Conservation (phyloP, 2,797 vertebrate genomes). For the Gymnopithys bicolor region DNA sequence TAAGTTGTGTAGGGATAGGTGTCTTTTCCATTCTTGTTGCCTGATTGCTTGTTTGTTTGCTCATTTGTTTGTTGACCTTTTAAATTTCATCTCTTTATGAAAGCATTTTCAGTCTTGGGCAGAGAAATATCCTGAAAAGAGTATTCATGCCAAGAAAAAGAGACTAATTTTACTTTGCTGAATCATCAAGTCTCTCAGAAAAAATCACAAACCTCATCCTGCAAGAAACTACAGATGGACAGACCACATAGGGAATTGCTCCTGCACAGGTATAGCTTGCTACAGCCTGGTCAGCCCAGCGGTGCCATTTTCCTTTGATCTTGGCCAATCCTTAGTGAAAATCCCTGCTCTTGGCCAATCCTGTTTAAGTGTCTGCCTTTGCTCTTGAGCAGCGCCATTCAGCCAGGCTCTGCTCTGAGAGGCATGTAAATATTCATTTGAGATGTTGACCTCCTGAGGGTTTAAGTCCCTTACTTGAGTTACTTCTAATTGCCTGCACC, state of each 20-base stretch:
- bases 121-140: neutral
- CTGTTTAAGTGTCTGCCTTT: neutral
- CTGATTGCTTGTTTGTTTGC: neutral
- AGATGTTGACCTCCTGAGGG: neutral
- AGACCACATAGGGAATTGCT: neutral
- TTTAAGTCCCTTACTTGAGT: neutral
- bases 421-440: neutral
- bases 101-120: neutral
- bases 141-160: neutral
- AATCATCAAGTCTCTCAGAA: neutral
- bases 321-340: neutral
- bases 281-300: neutral
- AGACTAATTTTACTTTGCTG: constrained; percentile 18
- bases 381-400: neutral
- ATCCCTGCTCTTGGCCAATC: neutral
- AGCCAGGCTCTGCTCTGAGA: neutral
- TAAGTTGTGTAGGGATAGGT: neutral
- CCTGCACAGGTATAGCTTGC: neutral
- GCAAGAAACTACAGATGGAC: neutral
- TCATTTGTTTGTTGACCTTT: neutral
- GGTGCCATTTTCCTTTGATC: neutral
- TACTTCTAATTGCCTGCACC: neutral
- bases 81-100: neutral
- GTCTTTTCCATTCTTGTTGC: neutral
- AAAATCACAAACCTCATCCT: neutral